Conservation (phyloP, 2,797 vertebrate species). For the Acropternis orthonyx region DNA sequence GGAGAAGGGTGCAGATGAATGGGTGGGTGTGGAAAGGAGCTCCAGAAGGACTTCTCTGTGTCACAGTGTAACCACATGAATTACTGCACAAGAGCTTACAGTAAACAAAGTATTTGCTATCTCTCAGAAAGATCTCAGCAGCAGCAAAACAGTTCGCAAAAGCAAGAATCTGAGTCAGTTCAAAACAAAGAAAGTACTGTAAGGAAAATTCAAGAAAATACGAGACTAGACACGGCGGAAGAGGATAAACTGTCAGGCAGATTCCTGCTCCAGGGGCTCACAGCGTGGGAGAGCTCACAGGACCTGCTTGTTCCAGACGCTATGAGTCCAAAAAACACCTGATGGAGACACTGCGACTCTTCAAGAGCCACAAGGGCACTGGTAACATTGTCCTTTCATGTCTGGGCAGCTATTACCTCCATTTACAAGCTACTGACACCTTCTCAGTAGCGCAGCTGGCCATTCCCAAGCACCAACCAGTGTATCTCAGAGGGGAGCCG, state of each 20-base stretch:
- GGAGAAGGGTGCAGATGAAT: slow-evolving; percentile 47
- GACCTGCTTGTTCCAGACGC: neutral
- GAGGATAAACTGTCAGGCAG: neutral
- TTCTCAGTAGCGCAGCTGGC: neutral
- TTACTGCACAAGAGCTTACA: slow-evolving; percentile 55
- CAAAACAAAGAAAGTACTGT: slow-evolving; percentile 52
- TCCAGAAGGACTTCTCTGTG: slow-evolving; percentile 54
- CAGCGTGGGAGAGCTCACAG: neutral
- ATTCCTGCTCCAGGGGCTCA: neutral
- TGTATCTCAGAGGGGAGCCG: neutral
- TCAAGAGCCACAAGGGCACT: neutral
- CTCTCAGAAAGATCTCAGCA: slow-evolving; percentile 54
- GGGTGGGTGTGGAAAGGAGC: slow-evolving; percentile 59
- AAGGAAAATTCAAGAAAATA: slow-evolving; percentile 56
- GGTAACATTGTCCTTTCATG: neutral
- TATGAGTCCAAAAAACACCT: neutral
- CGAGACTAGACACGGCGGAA: slow-evolving; percentile 32
- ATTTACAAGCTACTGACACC: neutral
- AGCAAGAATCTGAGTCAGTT: slow-evolving; percentile 58
- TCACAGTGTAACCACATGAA: slow-evolving; percentile 63
- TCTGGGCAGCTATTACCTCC: neutral
- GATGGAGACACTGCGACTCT: neutral
- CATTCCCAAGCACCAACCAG: neutral
- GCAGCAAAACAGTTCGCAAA: slow-evolving; percentile 51
- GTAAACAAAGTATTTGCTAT: slow-evolving; percentile 67